Percentiles rank a stretch among this genome's conserved stretches.
Evolutionary conservation across 2,888 invertebrate genomes (phyloP).

Genomic region (Drosophila anceps): DNA sequence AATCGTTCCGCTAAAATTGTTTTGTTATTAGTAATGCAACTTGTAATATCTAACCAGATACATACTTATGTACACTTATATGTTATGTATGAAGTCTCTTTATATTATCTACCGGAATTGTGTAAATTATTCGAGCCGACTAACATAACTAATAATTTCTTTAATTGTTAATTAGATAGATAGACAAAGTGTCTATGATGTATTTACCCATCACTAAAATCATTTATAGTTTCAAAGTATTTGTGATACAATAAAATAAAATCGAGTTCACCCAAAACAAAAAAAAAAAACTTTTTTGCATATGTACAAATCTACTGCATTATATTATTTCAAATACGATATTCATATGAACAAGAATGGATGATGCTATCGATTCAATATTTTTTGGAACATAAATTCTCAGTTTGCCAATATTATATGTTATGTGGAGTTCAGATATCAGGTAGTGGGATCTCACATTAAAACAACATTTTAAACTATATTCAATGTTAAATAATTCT

Average conservation of each 20-base stretch:
- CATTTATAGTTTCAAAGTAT: constrained; percentile 70
- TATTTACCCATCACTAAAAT: constrained; percentile 52
- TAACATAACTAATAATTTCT: constrained; percentile 67
- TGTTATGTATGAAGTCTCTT: constrained; percentile 32
- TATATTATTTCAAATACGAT: constrained; percentile 73
- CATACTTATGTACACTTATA: constrained; percentile 21
- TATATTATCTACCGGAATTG: constrained; percentile 47
- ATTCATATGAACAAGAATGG: constrained; percentile 68
- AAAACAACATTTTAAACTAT: constrained; percentile 15
- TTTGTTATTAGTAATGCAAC: constrained; percentile 46
- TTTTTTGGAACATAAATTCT: background rate
- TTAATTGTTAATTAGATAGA: constrained; percentile 60
- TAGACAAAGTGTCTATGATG: constrained; percentile 41
- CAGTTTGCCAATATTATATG: constrained; percentile 3
- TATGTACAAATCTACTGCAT: constrained; percentile 30
- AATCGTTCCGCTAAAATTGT: constrained; percentile 45
- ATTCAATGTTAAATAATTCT: constrained; percentile 48
- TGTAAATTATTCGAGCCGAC: constrained; percentile 64
- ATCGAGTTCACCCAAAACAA: constrained; percentile 62
- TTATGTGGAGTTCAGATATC: background rate
- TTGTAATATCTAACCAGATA: constrained; percentile 44
- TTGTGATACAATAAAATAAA: constrained; percentile 82
- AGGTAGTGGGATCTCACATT: background rate
- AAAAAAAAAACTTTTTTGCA: constrained; percentile 36
- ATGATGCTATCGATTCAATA: background rate